Conservation (phyloP, 2,797 vertebrate genomes). For the Schizopygopsis malacanthus region DNA sequence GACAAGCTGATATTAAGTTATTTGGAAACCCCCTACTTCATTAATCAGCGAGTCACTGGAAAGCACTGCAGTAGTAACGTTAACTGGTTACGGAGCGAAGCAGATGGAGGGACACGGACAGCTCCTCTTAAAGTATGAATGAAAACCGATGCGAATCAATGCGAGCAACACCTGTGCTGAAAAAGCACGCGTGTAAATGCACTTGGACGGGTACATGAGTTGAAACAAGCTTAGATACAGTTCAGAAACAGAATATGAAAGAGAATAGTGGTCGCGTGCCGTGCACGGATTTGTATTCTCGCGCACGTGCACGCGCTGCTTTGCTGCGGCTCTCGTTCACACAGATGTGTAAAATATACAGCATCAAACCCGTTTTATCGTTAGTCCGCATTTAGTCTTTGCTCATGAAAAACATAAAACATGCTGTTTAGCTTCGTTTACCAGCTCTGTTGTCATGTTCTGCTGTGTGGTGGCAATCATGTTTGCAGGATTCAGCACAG, state of each 20-base stretch:
- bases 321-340: constrained; percentile 37
- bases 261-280: constrained; percentile 23
- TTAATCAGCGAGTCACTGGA: constrained; percentile 7
- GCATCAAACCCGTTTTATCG: neutral
- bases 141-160: constrained; percentile 33
- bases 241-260: neutral
- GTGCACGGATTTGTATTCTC: neutral
- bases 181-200: constrained; percentile 16
- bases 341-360: neutral
- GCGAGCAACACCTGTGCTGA: constrained; percentile 14
- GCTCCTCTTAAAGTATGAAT: constrained; percentile 67
- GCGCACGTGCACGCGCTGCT: constrained; percentile 39
- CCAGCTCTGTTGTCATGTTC: constrained; percentile 83
- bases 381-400: neutral
- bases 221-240: neutral
- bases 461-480: constrained; percentile 88
- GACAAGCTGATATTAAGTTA: neutral
- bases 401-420: constrained; percentile 19
- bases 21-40: neutral
- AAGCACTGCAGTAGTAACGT: constrained; percentile 62
- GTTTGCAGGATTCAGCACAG: constrained; percentile 59
- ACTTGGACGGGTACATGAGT: neutral
- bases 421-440: constrained; percentile 64
- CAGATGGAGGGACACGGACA: neutral
- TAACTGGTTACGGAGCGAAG: constrained; percentile 12